Evolutionary conservation across 2,888 invertebrate species (phyloP).

Genomic region (Epistrophe eligans): DNA sequence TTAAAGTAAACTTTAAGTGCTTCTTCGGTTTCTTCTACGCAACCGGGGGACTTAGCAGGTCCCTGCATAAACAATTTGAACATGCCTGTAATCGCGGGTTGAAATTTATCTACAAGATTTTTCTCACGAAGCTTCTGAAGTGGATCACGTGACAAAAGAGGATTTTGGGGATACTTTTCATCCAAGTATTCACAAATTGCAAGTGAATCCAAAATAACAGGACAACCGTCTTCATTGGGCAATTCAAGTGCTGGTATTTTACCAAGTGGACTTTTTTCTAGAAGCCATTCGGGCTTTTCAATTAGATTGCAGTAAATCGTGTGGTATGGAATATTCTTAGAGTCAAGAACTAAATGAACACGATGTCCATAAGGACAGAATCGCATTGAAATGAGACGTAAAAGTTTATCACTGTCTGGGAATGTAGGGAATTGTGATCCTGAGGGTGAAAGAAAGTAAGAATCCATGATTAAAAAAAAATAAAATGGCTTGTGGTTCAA

Average conservation of each 20-base stretch:
- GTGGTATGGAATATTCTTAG: conserved; percentile 91
- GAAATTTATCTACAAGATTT: background rate
- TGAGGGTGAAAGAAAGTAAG: conserved; percentile 82
- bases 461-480: conserved; percentile 73
- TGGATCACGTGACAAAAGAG: conserved; percentile 86
- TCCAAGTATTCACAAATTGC: conserved; percentile 92
- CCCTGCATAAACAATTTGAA: conserved; percentile 73
- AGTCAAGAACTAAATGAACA: conserved; percentile 89
- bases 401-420: conserved; percentile 85
- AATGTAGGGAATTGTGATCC: conserved; percentile 88
- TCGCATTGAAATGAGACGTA: conserved; percentile 92
- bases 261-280: conserved; percentile 87
- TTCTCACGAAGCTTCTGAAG: conserved; percentile 12
- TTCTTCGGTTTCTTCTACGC: conserved; percentile 85
- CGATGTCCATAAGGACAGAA: conserved; percentile 94
- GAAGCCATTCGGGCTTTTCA: conserved; percentile 92
- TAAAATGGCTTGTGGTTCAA: conserved; percentile 77
- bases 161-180: conserved; percentile 89
- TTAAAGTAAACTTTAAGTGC: conserved; percentile 87
- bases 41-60: conserved; percentile 81
- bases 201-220: conserved; percentile 90
- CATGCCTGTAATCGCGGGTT: background rate
- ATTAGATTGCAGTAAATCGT: conserved; percentile 89
- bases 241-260: conserved; percentile 92
- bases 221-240: conserved; percentile 85